Evolutionary conservation across 2,797 vertebrate genomes (phyloP), one percentile per base, ranked within the genome.

Genomic region (Emydoidea blandingii): DNA sequence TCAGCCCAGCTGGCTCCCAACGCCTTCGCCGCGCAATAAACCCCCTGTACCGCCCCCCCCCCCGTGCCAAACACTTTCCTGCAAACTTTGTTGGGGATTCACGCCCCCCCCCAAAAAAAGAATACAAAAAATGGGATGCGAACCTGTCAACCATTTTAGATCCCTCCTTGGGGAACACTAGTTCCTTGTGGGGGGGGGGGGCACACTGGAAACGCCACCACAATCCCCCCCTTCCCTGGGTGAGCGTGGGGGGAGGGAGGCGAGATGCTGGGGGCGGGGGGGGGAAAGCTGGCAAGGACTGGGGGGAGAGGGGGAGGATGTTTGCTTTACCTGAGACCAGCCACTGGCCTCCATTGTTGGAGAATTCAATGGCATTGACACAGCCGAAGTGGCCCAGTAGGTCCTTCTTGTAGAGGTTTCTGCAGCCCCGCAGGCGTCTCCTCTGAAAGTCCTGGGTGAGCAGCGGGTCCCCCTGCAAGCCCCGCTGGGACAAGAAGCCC

Each of bases 311-410:
- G 74, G 85, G 44, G 90, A 85, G 84, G 90, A 89, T 95, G 91
- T 85, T 94, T 90, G 86, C 96, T 98, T 98, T 98, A 99, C 99
- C 99, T 96, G 99, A 99, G 98, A 99, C 99, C 96, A 99, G 99
- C 99, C 99, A 99, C 97, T 99, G 99, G 79, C 99, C 99, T 97
- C 99, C 99, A 98, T 98, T 99, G 98, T 99, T 99, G 98, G 99
- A 99, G 98, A 99, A 99, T 98, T 99, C 99, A 96, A 99, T 99
- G 98, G 99, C 99, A 98, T 99, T 99, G 98, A 99, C 99, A 97
- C 99, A 99, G 97, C 99, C 99, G 98, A 99, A 99, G 98, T 99
- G 99, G 80, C 99, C 99, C 94, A 99, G 99, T 98, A 99, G 99
- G 94, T 99, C 99, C 98, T 99, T 99, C 98, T 99, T 99, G 98